Conservation (phyloP, 1,140 invertebrate species). For the Phortica variegata region DNA sequence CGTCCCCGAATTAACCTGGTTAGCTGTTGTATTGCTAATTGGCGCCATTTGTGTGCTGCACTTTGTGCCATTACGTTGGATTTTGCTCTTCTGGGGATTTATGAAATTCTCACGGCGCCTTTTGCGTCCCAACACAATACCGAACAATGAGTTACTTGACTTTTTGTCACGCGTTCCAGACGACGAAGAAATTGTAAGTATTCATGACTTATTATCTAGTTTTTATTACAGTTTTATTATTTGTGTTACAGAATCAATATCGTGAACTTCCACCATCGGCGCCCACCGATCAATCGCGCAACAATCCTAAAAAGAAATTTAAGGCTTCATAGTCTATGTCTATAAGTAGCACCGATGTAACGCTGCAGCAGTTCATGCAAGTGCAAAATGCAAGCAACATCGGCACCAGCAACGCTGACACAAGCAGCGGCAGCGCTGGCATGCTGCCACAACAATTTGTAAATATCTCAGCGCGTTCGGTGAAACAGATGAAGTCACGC, state of each 20-base stretch:
- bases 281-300: constrained; percentile 56
- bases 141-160: constrained; percentile 97
- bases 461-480: constrained; percentile 5
- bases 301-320: constrained; percentile 62
- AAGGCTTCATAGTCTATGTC: constrained; percentile 61
- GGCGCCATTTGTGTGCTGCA: constrained; percentile 81
- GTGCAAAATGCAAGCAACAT: neutral
- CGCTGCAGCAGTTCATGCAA: constrained; percentile 19
- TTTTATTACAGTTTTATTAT: neutral
- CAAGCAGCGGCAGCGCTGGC: constrained; percentile 14
- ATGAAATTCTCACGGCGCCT: constrained; percentile 97
- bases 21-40: constrained; percentile 78
- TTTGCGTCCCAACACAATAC: constrained; percentile 88
- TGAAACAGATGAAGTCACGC: constrained; percentile 33
- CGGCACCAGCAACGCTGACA: no score
- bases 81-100: constrained; percentile 95
- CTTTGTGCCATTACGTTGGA: constrained; percentile 84
- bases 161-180: constrained; percentile 94
- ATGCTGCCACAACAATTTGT: constrained; percentile 34
- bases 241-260: constrained; percentile 58
- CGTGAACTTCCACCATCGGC: constrained; percentile 62
- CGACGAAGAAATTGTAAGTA: constrained; percentile 84
- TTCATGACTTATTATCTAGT: neutral
- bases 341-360: constrained; percentile 37
- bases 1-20: constrained; percentile 91